Base-by-base conservation (phyloP, 1,140 invertebrate species). In the Oncopodura yosiiana region DNA sequence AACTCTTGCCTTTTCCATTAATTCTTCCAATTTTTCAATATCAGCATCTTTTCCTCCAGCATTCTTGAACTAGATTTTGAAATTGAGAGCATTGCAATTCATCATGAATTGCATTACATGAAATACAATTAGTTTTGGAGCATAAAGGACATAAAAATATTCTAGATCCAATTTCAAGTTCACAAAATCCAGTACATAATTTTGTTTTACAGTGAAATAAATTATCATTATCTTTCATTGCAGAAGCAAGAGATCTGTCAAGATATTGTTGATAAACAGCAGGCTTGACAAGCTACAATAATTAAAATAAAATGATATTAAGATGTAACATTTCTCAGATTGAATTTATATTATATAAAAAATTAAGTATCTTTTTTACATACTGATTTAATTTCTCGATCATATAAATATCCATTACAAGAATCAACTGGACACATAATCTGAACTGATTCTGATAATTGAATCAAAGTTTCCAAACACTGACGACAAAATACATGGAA, bases 81-180 rank as follows among this genome's bases (percentile, higher is more conserved):
- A 34, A 46, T 26, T 42, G 3, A 1, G 18, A 14, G 19, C 42
- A 54, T 26, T 46, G 43, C 3, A 54, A 1, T 14, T 44, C 34
- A 12, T 45, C 44, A 23, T 54, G 52, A 29, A 38, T 46, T 12
- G 34, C 44, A 49, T n/a, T 34, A 30, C 52, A 54, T 9, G 3
- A 9, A 12, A 54, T 1, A 24, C 52, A 54, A 21, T 46, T 46
- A 2, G 29, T 37, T 39, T 44, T 34, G 16, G 26, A 30, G 19
- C 52, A 54, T 26, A 54, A 3, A 16, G 32, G 26, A 54, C 52
- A 54, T 2, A 46, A 16, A 27, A 48, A 54, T 18, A 45, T 18
- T 16, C 29, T 54, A 4, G 3, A 16, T 11, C 29, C 19, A 34
- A 27, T 26, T 24, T 54, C 52, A 11, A 45, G 14, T 9, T 32